Base-by-base conservation (phyloP, 2,113 vertebrate species). In the Sprattus sprattus region DNA sequence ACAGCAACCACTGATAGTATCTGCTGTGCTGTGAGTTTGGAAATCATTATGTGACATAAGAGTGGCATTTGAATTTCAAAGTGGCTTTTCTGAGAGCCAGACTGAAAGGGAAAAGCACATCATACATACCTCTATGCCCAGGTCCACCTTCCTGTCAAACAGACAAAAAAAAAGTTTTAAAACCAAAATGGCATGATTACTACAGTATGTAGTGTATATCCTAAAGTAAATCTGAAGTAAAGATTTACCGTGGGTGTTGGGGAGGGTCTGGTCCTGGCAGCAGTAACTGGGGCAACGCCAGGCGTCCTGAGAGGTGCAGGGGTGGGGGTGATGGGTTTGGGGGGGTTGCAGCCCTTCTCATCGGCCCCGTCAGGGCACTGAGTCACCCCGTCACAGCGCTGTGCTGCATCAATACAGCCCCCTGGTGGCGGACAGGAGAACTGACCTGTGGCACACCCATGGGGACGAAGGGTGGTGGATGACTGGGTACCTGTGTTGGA, bases 361-460 rank as follows among this genome's bases (percentile, higher is more conserved):
- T 97, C 96, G 0, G 96, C 92, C 85, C 95, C 92, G 0, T 91
- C 92, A 0, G 92, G 90, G 67, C 97, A 97, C 87, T 97, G 90
- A 0, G 80, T 67, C 15, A 90, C 32, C 0, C 96, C 95, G 0
- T 97, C 92, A 4, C 96, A 97, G 0, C 52, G 92, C 8, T 83
- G 75, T 2, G 57, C 81, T 13, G 85, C 85, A 5, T 92, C 81
- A 2, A 96, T 93, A 83, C 96, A 96, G 85, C 89, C 86, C 16
- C 92, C 94, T 85, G 94, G 92, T 86, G 91, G 89, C 0, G 91
- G 90, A 85, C 96, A 96, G 85, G 91, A 93, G 91, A 96, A 96
- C 87, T 95, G 94, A 45, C 93, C 92, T 0, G 52, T 75, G 0
- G 82, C 87, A 52, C 93, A 95, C 32, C 91, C 89, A 64, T 20